Percentiles rank a stretch among this genome's conserved stretches.
These are phyloP conservation scores for Sphaeridia pumilis DNA, from an alignment of 2,888 invertebrate species.

Conservation along the genomic window DNA sequence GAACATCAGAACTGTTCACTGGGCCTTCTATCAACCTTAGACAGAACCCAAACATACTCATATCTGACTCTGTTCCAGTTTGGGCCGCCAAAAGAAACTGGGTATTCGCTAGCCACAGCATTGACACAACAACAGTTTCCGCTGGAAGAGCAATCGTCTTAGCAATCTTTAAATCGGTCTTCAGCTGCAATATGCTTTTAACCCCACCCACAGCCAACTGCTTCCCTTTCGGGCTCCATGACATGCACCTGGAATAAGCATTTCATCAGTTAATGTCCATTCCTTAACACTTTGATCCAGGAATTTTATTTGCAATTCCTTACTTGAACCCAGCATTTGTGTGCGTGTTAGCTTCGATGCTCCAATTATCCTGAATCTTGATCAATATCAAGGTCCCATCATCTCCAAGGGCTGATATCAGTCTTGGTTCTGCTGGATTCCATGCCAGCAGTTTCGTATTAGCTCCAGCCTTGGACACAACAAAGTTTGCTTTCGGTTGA, in stretches of 20 bases:
- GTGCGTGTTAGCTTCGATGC: constrained; percentile 5
- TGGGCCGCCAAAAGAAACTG: constrained; percentile 10
- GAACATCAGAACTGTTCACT: too few relatives aligned
- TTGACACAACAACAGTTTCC: not conserved
- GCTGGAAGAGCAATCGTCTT: constrained; percentile 7
- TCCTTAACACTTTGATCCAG: too few relatives aligned
- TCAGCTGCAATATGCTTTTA: constrained; percentile 8
- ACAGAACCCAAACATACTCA: too few relatives aligned
- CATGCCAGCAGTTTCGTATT: constrained; percentile 8
- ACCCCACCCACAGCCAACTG: constrained; percentile 9
- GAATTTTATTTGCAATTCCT: too few relatives aligned
- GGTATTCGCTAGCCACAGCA: constrained; percentile 7
- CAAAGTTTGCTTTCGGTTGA: not conserved
- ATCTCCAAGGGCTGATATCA: constrained; percentile 11
- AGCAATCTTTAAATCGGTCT: constrained; percentile 13
- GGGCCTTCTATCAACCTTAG: too few relatives aligned
- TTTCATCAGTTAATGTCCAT: too few relatives aligned
- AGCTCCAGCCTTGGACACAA: constrained; percentile 11
- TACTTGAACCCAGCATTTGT: constrained; percentile 6
- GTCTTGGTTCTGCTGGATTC: constrained; percentile 10
- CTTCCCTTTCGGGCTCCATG: constrained; percentile 16
- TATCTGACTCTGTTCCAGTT: too few relatives aligned
- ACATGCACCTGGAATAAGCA: constrained; percentile 16
- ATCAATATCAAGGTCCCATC: constrained; percentile 8
- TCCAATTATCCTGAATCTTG: constrained; percentile 10